These are phyloP conservation scores for Danio tinwini DNA, from an alignment of 2,797 vertebrate species.

Conservation along the genomic window DNA sequence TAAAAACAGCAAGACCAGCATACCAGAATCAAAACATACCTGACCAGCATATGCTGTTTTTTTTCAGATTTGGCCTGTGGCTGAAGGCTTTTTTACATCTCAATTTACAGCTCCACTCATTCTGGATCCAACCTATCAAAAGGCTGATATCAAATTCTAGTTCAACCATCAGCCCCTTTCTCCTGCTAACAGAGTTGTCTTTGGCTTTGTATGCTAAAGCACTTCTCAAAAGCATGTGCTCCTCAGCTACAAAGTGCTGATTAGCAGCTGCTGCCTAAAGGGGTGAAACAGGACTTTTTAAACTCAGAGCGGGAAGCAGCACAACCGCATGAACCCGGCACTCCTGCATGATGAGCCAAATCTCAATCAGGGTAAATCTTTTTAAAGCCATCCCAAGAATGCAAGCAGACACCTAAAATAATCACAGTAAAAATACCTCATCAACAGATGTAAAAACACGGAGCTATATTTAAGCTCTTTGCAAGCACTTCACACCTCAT, in stretches of 20 bases:
- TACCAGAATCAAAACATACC: no score
- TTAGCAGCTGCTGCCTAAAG: slow-evolving; percentile 56
- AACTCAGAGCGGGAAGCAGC: slow-evolving; percentile 46
- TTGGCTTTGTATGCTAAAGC: slow-evolving; percentile 40
- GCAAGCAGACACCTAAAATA: slow-evolving; percentile 56
- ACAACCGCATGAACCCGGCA: slow-evolving; percentile 28
- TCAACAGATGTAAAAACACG: slow-evolving; percentile 51
- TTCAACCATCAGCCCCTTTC: slow-evolving; percentile 38
- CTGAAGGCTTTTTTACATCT: slow-evolving; percentile 7
- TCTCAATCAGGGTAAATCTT: slow-evolving; percentile 51
- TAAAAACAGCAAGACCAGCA: no score
- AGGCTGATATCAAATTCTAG: slow-evolving; percentile 34
- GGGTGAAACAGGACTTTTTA: slow-evolving; percentile 38
- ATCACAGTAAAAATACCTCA: slow-evolving; percentile 56
- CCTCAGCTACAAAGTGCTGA: slow-evolving; percentile 44
- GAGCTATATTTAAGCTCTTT: slow-evolving; percentile 55
- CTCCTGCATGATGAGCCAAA: slow-evolving; percentile 39
- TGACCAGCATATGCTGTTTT: no score
- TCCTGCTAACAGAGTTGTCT: slow-evolving; percentile 44
- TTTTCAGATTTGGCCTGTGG: slow-evolving; percentile 31
- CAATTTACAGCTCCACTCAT: slow-evolving; percentile 2
- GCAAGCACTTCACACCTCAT: slow-evolving; percentile 48
- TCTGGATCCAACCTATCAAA: slow-evolving; percentile 22
- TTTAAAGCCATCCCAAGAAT: slow-evolving; percentile 54
- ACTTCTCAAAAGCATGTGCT: slow-evolving; percentile 50